Percentiles rank a stretch among this genome's conserved stretches.
phyloP scores from a whole-genome alignment of 92 coral and sea anemone genomes.

The Siderastrea siderea region DNA sequence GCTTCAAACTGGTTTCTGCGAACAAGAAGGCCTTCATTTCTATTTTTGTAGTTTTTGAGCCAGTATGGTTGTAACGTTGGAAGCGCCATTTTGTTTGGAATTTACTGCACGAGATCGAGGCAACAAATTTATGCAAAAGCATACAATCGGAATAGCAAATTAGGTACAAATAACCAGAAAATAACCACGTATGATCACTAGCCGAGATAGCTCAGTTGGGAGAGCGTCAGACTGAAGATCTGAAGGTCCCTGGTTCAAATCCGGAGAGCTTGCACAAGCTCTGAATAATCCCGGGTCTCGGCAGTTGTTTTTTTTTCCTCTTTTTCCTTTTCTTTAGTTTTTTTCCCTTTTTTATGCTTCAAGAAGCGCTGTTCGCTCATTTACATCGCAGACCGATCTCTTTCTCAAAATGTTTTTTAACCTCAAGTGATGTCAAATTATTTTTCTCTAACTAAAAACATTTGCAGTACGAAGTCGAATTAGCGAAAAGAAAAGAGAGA shows the following conservation, averaged over 20 bases:
- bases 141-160: not conserved
- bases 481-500: too few species aligned
- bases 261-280: constrained; percentile 94
- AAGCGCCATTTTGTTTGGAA: constrained; percentile 93
- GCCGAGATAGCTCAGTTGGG: constrained; percentile 99
- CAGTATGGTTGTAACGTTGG: constrained; percentile 99
- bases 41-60: constrained; percentile 95
- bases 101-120: constrained; percentile 65
- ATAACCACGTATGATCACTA: fast-evolving
- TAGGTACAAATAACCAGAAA: not conserved
- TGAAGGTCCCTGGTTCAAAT: constrained; percentile 99
- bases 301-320: constrained; percentile 50
- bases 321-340: constrained; percentile 10
- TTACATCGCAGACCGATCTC: too few species aligned
- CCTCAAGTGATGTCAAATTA: too few species aligned
- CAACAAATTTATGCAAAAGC: not conserved
- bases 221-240: constrained; percentile 99
- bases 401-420: too few species aligned
- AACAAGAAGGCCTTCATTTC: constrained; percentile 93
- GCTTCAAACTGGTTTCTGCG: constrained; percentile 97
- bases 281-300: constrained; percentile 99
- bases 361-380: not conserved
- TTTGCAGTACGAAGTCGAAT: too few species aligned
- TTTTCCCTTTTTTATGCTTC: not conserved
- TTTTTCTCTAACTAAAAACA: too few species aligned